These are phyloP conservation scores for Spatulosminthurus flaviceps DNA, from an alignment of 2,888 invertebrate genomes.

Conservation along the genomic window DNA sequence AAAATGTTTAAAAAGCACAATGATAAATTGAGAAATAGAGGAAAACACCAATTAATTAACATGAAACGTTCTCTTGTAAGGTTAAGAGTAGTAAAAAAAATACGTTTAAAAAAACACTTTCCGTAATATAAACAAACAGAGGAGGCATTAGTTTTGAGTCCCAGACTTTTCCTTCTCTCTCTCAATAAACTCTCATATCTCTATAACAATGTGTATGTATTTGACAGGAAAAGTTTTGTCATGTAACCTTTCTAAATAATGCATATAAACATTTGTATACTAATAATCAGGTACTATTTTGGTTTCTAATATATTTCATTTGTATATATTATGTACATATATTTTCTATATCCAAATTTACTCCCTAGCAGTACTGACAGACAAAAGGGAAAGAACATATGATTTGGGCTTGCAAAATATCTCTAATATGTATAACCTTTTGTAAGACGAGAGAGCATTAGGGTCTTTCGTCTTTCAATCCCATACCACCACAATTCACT, in stretches of 20 bases:
- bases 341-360: too few species aligned
- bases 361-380: neutral
- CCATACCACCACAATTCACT: neutral
- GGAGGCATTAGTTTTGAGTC: too few species aligned
- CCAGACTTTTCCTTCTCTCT: too few species aligned
- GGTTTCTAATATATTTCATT: too few species aligned
- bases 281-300: neutral
- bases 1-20: too few species aligned
- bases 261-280: neutral
- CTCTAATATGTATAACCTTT: neutral
- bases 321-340: neutral
- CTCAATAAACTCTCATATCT: neutral
- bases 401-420: neutral
- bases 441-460: neutral
- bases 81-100: too few species aligned
- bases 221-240: slow-evolving; percentile 18
- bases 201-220: neutral
- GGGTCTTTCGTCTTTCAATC: slow-evolving; percentile 1
- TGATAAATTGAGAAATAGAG: too few species aligned
- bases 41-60: too few species aligned
- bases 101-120: too few species aligned
- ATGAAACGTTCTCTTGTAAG: too few species aligned
- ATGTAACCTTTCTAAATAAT: slow-evolving; percentile 12
- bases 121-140: too few species aligned
- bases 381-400: neutral